Conservation (phyloP, 2,888 invertebrate species). For the Chrysolina americana region DNA sequence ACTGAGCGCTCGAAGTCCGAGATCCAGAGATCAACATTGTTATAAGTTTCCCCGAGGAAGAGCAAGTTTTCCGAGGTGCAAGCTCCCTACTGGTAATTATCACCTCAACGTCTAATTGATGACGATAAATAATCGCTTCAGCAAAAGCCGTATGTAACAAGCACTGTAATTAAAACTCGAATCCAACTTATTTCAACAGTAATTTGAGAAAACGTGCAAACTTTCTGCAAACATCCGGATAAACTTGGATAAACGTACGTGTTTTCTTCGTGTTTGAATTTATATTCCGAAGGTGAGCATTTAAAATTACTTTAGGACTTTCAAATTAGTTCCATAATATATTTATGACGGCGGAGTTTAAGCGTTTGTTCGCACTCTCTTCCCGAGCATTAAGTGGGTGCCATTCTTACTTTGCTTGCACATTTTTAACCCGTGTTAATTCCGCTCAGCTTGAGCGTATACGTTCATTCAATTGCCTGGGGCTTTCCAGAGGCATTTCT, state of each 20-base stretch:
- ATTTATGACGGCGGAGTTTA: slow-evolving; percentile 58
- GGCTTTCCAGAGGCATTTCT: background rate
- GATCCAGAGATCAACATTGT: slow-evolving; percentile 3
- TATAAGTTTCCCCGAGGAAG: slow-evolving; percentile 4
- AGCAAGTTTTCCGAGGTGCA: slow-evolving; percentile 1
- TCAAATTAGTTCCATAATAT: slow-evolving; percentile 64
- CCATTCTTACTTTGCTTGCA: slow-evolving; percentile 22
- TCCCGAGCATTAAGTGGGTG: slow-evolving; percentile 6
- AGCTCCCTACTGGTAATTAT: slow-evolving; percentile 40
- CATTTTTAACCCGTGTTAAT: slow-evolving; percentile 19
- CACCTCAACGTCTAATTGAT: slow-evolving; percentile 59
- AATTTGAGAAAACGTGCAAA: slow-evolving; percentile 64
- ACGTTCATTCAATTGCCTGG: slow-evolving; percentile 13
- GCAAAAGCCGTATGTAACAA: slow-evolving; percentile 59
- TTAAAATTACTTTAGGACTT: slow-evolving; percentile 65
- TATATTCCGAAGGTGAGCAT: slow-evolving; percentile 62
- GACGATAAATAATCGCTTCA: slow-evolving; percentile 61
- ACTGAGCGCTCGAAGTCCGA: background rate
- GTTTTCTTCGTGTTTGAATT: slow-evolving; percentile 60
- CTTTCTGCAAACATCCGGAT: slow-evolving; percentile 65
- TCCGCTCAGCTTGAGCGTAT: slow-evolving; percentile 3
- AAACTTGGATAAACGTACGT: slow-evolving; percentile 62
- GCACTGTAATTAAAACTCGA: slow-evolving; percentile 63
- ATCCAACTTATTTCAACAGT: slow-evolving; percentile 64
- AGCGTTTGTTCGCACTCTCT: slow-evolving; percentile 39